These are phyloP conservation scores for Ernsta delagoae DNA, from an alignment of 2,888 invertebrate species.

Conservation along the genomic window DNA sequence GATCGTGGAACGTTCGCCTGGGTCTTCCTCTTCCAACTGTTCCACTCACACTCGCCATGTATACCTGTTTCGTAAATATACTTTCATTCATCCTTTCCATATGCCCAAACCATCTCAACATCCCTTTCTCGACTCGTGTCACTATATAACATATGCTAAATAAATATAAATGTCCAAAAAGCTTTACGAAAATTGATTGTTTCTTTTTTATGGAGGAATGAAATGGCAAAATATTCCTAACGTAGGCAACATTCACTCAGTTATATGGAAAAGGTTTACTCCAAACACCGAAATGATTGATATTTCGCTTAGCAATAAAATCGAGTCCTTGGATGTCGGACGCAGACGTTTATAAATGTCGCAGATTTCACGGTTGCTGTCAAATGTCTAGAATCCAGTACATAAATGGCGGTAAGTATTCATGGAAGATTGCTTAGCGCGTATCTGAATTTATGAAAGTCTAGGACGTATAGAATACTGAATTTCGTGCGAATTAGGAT, in stretches of 20 bases:
- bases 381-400: slow-evolving; percentile 24
- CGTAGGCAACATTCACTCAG: background rate
- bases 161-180: background rate
- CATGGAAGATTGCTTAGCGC: slow-evolving; percentile 5
- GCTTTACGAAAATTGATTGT: background rate
- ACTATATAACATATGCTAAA: no score
- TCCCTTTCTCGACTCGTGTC: no score
- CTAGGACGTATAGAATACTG: slow-evolving; percentile 6
- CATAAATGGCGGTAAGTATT: slow-evolving; percentile 22
- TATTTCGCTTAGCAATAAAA: slow-evolving; percentile 32
- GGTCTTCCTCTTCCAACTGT: no score
- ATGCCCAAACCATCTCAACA: no score
- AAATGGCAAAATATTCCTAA: background rate
- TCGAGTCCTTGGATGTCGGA: slow-evolving; percentile 19
- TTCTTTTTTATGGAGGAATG: background rate
- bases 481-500: background rate
- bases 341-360: slow-evolving; percentile 28
- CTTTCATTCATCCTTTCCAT: no score
- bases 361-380: slow-evolving; percentile 28
- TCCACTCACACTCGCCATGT: no score
- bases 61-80: no score
- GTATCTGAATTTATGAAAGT: slow-evolving; percentile 26
- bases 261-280: background rate
- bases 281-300: slow-evolving; percentile 24
- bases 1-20: no score